These are phyloP conservation scores for Cephus nigrinus DNA, from an alignment of 2,888 invertebrate genomes.

Conservation along the genomic window DNA sequence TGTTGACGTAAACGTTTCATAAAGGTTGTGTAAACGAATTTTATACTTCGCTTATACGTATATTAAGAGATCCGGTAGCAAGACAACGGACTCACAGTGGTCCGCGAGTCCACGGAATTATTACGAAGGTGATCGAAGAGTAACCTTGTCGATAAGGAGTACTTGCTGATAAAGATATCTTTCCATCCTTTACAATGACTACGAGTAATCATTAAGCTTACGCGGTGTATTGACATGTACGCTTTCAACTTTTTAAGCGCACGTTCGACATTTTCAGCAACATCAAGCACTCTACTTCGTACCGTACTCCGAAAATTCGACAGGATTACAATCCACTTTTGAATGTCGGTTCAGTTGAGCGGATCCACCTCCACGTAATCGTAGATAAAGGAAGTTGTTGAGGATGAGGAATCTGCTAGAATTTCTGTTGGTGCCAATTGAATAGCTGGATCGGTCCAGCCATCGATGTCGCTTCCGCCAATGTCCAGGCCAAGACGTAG, in stretches of 20 bases:
- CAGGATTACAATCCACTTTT: neutral
- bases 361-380: conserved; percentile 63
- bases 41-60: neutral
- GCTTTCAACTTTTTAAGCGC: neutral
- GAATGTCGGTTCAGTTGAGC: conserved; percentile 51
- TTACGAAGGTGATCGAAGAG: neutral
- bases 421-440: conserved; percentile 50
- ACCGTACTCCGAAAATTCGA: conserved; percentile 7
- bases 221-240: neutral
- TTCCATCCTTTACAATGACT: neutral
- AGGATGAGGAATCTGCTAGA: conserved; percentile 43
- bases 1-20: neutral
- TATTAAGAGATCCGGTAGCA: neutral
- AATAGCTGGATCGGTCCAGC: conserved; percentile 54
- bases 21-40: neutral
- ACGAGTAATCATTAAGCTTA: neutral
- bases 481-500: conserved; percentile 64
- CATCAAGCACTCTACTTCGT: conserved; percentile 15
- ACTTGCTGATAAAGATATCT: neutral
- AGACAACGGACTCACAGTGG: neutral
- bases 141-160: neutral
- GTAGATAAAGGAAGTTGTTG: conserved; percentile 57
- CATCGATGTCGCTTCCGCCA: conserved; percentile 56
- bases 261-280: neutral
- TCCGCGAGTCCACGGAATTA: neutral